Conservation (phyloP, 2,797 vertebrate species). For the Hafferia zeledoni region DNA sequence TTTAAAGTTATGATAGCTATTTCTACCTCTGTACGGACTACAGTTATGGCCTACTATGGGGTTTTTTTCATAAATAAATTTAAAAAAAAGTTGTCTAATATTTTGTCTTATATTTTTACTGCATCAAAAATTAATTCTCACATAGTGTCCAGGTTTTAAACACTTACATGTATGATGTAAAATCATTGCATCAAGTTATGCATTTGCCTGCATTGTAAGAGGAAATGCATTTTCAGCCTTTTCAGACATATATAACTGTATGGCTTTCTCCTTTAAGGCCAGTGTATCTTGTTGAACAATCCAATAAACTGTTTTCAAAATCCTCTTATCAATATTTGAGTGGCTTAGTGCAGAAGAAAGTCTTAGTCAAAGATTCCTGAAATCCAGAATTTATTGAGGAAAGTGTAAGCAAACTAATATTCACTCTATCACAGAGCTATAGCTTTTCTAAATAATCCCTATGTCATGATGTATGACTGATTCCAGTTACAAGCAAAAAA, state of each 20-base stretch:
- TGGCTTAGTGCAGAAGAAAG: not conserved
- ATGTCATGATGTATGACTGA: not conserved
- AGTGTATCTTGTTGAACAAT: not conserved
- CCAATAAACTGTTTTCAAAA: not conserved
- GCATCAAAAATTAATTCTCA: not conserved
- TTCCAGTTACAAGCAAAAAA: not conserved
- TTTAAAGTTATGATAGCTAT: not conserved
- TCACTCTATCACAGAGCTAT: not conserved
- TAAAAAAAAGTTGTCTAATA: not conserved
- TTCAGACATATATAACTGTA: not conserved
- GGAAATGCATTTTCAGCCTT: not conserved
- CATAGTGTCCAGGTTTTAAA: not conserved
- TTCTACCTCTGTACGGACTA: not conserved
- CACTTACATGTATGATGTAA: not conserved
- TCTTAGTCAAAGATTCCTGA: not conserved
- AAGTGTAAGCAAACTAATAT: fast-evolving
- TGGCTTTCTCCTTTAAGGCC: not conserved
- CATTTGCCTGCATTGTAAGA: not conserved
- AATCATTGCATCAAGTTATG: not conserved
- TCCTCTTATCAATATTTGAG: not conserved
- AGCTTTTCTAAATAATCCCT: not conserved
- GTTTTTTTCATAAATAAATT: not conserved
- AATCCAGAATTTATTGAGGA: not conserved
- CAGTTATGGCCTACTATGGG: not conserved
- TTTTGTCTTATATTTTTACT: not conserved